Evolutionary conservation across 1,140 invertebrate species (phyloP).

Genomic region (Drosophila malerkotliana): DNA sequence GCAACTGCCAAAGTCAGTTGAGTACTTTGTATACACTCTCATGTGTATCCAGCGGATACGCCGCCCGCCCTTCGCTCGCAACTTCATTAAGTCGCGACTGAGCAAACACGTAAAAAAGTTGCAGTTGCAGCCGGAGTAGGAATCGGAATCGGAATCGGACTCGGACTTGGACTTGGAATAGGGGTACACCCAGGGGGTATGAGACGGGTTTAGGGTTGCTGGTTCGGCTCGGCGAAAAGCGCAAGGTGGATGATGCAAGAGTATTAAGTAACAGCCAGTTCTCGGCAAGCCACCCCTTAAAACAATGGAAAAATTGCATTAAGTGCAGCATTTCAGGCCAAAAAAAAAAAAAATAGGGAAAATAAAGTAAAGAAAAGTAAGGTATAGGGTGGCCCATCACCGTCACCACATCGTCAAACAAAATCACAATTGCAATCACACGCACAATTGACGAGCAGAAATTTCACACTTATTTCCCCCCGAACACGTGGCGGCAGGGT

Average conservation of each 20-base stretch:
- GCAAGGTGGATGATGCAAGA: conserved; percentile 76
- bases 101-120: conserved; percentile 31
- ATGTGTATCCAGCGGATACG: conserved; percentile 17
- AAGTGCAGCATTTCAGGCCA: conserved; percentile 40
- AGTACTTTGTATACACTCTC: conserved; percentile 5
- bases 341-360: not conserved
- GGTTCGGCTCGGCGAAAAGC: conserved; percentile 55
- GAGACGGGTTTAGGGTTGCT: conserved; percentile 35
- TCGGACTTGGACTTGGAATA: conserved; percentile 3
- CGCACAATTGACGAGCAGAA: conserved; percentile 66
- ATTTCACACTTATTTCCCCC: conserved; percentile 60
- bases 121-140: conserved; percentile 47
- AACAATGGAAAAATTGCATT: conserved; percentile 70
- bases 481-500: conserved; percentile 4
- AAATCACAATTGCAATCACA: conserved; percentile 38
- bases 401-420: conserved; percentile 14
- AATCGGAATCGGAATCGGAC: conserved; percentile 7
- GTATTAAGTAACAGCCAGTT: conserved; percentile 61
- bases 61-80: conserved; percentile 12
- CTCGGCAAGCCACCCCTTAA: conserved; percentile 56
- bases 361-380: conserved; percentile 3
- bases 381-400: conserved; percentile 23
- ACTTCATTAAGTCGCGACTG: conserved; percentile 51
- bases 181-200: conserved; percentile 1
- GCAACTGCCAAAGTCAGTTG: conserved; percentile 65